Base-by-base conservation (phyloP, 2,113 vertebrate genomes). In the Osmerus mordax region DNA sequence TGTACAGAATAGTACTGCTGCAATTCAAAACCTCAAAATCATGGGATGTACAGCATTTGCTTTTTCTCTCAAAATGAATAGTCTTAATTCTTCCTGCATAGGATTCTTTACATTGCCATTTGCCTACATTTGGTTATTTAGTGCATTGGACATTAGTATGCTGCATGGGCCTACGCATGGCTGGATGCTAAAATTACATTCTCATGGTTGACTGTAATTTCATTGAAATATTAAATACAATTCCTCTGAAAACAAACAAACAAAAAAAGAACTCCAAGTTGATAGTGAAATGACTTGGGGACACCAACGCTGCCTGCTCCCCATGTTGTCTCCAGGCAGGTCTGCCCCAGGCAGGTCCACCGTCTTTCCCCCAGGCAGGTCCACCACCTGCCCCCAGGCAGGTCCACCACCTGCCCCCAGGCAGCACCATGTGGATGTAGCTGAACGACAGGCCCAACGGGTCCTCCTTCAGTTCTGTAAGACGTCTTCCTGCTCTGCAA, bases 1-100 rank as follows among this genome's bases (percentile, higher is more conserved):
- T 95, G 93, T 96, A 96, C 95, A 96, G 93, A 90, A 93, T 87
- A 88, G 93, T 93, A 89, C 92, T 92, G 93, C 92, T 95, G 95
- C 94, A 94, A 93, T 90, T 95, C 91, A 90, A 90, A 85, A 90
- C 93, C 89, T 92, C 92, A 94, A 96, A 96, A 94, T 82, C 86
- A 88, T 95, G 91, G 91, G 91, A 93, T 96, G 94, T 96, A 98
- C 95, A 98, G 93, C 91, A 96, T 97, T 95, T 95, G 97, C 96
- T 97, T 90, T 87, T 93, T 88, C 91, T 75, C 72, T 88, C 91
- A 94, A 91, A 93, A 93, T 92, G 92, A 93, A 95, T 95, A 95
- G 91, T 93, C 90, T 68, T 70, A 84, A 89, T 93, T 94, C 93
- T 94, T 96, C 94, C 95, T 98, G 96, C 95, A 98, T 96, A 96